Conservation (phyloP, 2,113 vertebrate genomes). For the Onychostruthus taczanowskii region DNA sequence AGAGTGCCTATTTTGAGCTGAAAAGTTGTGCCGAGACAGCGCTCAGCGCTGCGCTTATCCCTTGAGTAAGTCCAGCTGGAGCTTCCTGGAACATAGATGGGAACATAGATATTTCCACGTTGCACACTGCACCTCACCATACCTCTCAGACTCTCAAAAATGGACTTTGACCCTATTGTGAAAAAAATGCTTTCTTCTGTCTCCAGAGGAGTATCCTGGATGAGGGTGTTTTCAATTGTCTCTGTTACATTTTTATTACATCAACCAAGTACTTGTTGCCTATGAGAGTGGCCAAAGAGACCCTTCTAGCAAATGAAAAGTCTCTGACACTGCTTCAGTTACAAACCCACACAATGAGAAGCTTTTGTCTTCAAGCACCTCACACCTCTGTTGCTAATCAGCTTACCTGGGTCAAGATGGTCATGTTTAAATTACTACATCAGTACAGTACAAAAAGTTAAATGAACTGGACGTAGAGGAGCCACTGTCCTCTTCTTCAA, state of each 20-base stretch:
- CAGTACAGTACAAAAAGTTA: background rate
- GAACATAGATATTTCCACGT: fast-evolving
- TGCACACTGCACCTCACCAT: background rate
- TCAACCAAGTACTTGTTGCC: background rate
- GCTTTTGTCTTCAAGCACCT: background rate
- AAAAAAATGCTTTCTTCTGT: background rate
- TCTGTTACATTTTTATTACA: background rate
- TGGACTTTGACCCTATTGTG: background rate
- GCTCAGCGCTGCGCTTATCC: background rate
- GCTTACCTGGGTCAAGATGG: background rate
- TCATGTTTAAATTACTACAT: background rate
- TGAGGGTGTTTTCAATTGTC: background rate
- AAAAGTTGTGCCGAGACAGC: background rate
- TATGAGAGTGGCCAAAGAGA: background rate
- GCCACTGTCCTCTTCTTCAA: background rate
- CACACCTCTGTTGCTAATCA: background rate
- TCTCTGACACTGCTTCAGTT: background rate
- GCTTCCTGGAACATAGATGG: background rate
- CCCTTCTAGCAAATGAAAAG: background rate
- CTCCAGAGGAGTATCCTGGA: background rate
- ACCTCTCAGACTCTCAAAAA: background rate
- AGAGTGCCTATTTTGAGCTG: background rate
- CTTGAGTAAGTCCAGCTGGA: background rate
- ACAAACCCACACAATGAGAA: background rate
- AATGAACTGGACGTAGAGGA: background rate